A percentile compares a stretch with the other conserved stretches of the same genome.
Conservation (phyloP, 2,888 invertebrate genomes). For the Linnaemya tessellans region DNA sequence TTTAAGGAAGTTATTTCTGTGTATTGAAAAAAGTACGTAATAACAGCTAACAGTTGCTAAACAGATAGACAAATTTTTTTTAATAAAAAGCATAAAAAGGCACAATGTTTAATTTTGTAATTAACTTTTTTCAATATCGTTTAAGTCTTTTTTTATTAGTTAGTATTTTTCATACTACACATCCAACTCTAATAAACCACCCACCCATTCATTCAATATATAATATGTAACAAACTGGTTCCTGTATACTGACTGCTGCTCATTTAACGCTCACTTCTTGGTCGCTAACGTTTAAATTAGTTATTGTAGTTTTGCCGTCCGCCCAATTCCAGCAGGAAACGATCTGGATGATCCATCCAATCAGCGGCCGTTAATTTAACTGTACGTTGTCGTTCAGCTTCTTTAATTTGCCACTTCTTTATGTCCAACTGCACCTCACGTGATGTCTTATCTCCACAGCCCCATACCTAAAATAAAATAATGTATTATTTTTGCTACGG, state of each 20-base stretch:
- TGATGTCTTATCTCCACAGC: slow-evolving; percentile 91
- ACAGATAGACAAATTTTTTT: background rate
- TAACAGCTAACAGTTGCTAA: background rate
- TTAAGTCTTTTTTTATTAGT: slow-evolving; percentile 9
- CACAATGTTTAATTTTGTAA: slow-evolving; percentile 41
- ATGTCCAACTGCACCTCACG: slow-evolving; percentile 93
- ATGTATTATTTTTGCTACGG: background rate
- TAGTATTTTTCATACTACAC: slow-evolving; percentile 8
- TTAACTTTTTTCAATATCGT: slow-evolving; percentile 14
- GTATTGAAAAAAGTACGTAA: background rate
- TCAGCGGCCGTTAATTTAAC: slow-evolving; percentile 94
- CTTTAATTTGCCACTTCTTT: slow-evolving; percentile 95
- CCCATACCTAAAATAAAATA: slow-evolving; percentile 87
- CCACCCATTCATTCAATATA: slow-evolving; percentile 37
- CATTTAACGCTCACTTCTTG: slow-evolving; percentile 17
- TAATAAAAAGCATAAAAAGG: slow-evolving; percentile 70
- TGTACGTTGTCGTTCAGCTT: slow-evolving; percentile 92
- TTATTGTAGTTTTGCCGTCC: slow-evolving; percentile 92
- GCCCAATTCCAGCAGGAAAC: slow-evolving; percentile 94
- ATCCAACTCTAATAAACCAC: slow-evolving; percentile 54
- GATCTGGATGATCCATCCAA: slow-evolving; percentile 98
- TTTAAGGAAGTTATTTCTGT: background rate
- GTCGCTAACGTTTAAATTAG: slow-evolving; percentile 75
- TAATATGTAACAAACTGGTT: slow-evolving; percentile 54
- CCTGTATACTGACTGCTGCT: slow-evolving; percentile 26